Evolutionary conservation across 2,113 vertebrate species (phyloP).

Genomic region (Fulmarus glacialis): DNA sequence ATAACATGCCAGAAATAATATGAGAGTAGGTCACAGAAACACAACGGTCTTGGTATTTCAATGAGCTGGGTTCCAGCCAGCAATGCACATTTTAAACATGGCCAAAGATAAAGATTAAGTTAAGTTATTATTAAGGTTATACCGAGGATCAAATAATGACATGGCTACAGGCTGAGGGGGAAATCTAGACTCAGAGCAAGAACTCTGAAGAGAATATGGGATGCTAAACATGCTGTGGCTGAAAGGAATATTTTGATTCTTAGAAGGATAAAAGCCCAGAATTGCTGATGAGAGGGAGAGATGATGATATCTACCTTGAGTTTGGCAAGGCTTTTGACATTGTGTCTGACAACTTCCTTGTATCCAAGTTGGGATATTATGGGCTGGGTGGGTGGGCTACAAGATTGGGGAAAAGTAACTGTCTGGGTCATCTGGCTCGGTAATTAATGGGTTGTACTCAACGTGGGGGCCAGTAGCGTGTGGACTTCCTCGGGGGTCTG

Average conservation of each 20-base stretch:
- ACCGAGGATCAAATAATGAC: neutral
- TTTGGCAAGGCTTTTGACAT: neutral
- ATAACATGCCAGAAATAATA: neutral
- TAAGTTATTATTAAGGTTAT: neutral
- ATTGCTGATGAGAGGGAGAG: neutral
- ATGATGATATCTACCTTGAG: neutral
- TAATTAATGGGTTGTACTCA: neutral
- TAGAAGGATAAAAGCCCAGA: neutral
- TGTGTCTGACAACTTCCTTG: neutral
- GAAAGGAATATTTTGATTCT: slow-evolving; percentile 14
- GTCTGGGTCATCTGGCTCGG: neutral
- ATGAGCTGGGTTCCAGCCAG: neutral
- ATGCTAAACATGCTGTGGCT: neutral
- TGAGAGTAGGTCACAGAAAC: neutral
- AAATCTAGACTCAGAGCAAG: neutral
- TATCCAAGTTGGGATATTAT: neutral
- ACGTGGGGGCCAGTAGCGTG: fast-evolving
- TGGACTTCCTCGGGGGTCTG: neutral
- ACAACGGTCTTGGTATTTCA: neutral
- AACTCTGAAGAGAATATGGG: neutral
- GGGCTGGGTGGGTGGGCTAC: neutral
- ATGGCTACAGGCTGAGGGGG: neutral
- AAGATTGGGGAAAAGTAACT: neutral
- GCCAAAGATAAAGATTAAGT: neutral
- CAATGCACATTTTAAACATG: neutral